Evolutionary conservation across 1,140 invertebrate species (phyloP).

Genomic region (Eufriesea mexicana): DNA sequence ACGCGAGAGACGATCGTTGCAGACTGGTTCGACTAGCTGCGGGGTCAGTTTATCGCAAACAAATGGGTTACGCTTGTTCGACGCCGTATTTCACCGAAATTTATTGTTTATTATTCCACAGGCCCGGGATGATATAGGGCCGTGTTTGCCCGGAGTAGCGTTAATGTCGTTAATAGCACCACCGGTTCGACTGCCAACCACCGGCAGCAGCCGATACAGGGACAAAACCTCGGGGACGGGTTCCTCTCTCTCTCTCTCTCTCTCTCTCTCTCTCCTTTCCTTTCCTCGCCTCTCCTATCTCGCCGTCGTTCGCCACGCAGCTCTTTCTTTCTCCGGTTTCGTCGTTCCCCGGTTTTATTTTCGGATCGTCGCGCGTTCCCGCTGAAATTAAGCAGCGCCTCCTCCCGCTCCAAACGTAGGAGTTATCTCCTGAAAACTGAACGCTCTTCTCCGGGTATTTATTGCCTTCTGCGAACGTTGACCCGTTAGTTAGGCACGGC

Average conservation of each 20-base stretch:
- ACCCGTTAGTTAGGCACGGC: neutral
- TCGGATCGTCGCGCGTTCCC: slow-evolving; percentile 17
- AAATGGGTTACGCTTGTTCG: slow-evolving; percentile 82
- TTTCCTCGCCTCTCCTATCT: no score
- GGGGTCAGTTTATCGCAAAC: slow-evolving; percentile 82
- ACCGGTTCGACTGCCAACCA: slow-evolving; percentile 74
- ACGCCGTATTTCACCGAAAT: slow-evolving; percentile 81
- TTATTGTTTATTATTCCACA: slow-evolving; percentile 82
- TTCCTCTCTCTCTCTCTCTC: slow-evolving; percentile 32
- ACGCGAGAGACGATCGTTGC: slow-evolving; percentile 70
- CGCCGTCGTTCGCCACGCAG: neutral
- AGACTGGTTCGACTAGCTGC: slow-evolving; percentile 80
- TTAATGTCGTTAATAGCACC: slow-evolving; percentile 82
- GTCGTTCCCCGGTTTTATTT: slow-evolving; percentile 13
- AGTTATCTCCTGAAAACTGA: slow-evolving; percentile 7
- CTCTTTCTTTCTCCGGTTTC: neutral
- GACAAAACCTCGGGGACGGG: slow-evolving; percentile 56
- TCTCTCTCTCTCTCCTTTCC: no score
- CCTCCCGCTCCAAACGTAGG: neutral
- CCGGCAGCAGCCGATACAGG: slow-evolving; percentile 59
- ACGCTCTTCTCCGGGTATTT: slow-evolving; percentile 15
- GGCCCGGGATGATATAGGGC: slow-evolving; percentile 79
- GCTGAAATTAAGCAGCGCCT: slow-evolving; percentile 22
- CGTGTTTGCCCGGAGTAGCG: slow-evolving; percentile 80
- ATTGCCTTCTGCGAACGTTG: slow-evolving; percentile 13